phyloP scores from a whole-genome alignment of 1,140 invertebrate species.

The Brachionus rubens region DNA sequence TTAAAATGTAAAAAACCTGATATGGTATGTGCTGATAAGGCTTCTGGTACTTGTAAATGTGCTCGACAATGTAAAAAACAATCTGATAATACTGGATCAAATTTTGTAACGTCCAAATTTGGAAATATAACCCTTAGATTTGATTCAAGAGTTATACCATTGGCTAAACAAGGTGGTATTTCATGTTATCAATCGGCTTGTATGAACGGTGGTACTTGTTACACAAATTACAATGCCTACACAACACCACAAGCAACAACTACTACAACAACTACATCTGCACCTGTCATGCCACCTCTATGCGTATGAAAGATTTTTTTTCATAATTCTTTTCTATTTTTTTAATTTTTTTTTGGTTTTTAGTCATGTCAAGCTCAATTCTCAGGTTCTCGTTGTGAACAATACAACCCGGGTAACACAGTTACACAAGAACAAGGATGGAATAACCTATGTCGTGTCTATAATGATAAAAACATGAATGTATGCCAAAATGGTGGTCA shows the following conservation, averaged over 20 bases:
- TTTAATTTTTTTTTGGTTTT: not conserved
- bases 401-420: not conserved
- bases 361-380: slow-evolving; percentile 45
- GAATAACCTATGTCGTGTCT: slow-evolving; percentile 43
- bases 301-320: slow-evolving; percentile 5
- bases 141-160: slow-evolving; percentile 21
- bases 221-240: slow-evolving; percentile 33
- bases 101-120: not conserved
- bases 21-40: not conserved
- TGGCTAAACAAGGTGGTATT: slow-evolving; percentile 34
- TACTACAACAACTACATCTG: slow-evolving; percentile 35
- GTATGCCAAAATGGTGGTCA: slow-evolving; percentile 44
- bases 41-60: not conserved
- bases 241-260: not conserved
- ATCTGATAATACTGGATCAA: not conserved
- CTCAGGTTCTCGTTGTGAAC: slow-evolving; percentile 39
- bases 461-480: slow-evolving; percentile 46
- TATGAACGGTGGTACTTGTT: slow-evolving; percentile 45
- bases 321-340: not conserved
- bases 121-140: slow-evolving; percentile 26
- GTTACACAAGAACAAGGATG: slow-evolving; percentile 27
- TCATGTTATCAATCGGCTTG: slow-evolving; percentile 37
- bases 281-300: not conserved
- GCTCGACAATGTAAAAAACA: not conserved
- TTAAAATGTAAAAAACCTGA: slow-evolving; percentile 6